These are phyloP conservation scores for Aurelia sp. DNA, from an alignment of 30 jellyfish, hydroid and myxozoan genomes.

Conservation along the genomic window DNA sequence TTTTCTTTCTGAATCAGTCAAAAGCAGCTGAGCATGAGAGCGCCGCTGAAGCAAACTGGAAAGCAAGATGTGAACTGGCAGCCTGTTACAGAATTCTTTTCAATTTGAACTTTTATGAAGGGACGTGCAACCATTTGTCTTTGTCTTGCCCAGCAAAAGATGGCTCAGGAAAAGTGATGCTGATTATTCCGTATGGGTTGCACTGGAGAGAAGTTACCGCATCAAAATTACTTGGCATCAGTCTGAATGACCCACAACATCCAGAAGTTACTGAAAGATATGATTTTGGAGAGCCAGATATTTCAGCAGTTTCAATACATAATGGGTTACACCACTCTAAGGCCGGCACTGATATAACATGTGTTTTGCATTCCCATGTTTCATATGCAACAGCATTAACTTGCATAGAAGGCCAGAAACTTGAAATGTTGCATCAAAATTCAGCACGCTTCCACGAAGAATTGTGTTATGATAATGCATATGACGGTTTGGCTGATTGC, in stretches of 20 bases:
- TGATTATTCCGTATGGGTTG: constrained; percentile 64
- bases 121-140: constrained; percentile 76
- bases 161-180: constrained; percentile 65
- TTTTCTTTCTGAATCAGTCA: too few relatives aligned
- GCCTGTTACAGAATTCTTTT: constrained; percentile 64
- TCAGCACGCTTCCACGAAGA: constrained; percentile 61
- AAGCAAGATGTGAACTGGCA: constrained; percentile 78
- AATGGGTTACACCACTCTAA: constrained; percentile 62
- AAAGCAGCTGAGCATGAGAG: too few relatives aligned
- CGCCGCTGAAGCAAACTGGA: constrained; percentile 53
- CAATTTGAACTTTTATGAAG: constrained; percentile 64
- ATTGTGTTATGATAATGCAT: constrained; percentile 65
- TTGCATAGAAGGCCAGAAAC: constrained; percentile 51
- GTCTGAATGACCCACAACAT: constrained; percentile 35
- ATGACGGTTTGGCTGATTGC: constrained; percentile 51
- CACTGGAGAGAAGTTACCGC: constrained; percentile 83
- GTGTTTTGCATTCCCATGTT: constrained; percentile 54
- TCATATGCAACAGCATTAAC: constrained; percentile 56
- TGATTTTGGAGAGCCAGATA: constrained; percentile 63
- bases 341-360: constrained; percentile 28
- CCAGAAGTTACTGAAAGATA: constrained; percentile 40
- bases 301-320: constrained; percentile 72
- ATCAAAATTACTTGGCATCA: constrained; percentile 56
- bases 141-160: constrained; percentile 79
- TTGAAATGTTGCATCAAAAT: constrained; percentile 73